Percentiles rank a stretch among this genome's conserved stretches.
Evolutionary conservation across 64 coral and sea anemone genomes (phyloP).

Genomic region (Pocillopora verrucosa): DNA sequence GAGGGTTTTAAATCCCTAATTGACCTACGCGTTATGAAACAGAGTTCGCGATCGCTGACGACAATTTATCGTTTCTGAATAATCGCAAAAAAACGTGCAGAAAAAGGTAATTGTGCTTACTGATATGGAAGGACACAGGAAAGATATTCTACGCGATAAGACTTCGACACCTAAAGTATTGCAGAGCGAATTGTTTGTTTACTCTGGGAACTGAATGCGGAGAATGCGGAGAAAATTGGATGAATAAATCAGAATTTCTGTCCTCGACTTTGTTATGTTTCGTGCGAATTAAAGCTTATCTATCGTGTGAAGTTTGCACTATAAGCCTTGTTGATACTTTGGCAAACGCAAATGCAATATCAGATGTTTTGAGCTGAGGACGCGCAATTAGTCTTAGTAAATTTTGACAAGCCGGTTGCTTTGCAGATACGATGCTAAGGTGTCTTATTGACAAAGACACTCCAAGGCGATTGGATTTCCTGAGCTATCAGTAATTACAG

Average conservation of each 20-base stretch:
- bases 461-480: conserved; percentile 3
- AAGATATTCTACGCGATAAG: neutral
- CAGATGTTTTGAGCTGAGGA: neutral
- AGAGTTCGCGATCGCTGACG: neutral
- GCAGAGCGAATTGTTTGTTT: neutral
- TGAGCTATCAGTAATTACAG: neutral
- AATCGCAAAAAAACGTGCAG: too few species aligned
- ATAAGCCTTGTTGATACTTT: too few species aligned
- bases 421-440: conserved; percentile 17
- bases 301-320: neutral
- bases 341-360: neutral
- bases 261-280: neutral
- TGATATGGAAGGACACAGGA: too few species aligned
- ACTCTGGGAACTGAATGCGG: neutral
- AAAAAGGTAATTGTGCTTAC: too few species aligned
- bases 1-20: neutral
- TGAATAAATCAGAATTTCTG: neutral
- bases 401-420: conserved; percentile 32
- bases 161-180: neutral
- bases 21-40: neutral
- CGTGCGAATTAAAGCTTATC: neutral
- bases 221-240: neutral
- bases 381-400: neutral
- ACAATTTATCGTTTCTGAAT: neutral
- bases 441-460: conserved; percentile 5